A percentile compares a stretch with the other conserved stretches of the same genome.
Conservation (phyloP, 2,113 vertebrate species). For the Sclerurus mexicanus region DNA sequence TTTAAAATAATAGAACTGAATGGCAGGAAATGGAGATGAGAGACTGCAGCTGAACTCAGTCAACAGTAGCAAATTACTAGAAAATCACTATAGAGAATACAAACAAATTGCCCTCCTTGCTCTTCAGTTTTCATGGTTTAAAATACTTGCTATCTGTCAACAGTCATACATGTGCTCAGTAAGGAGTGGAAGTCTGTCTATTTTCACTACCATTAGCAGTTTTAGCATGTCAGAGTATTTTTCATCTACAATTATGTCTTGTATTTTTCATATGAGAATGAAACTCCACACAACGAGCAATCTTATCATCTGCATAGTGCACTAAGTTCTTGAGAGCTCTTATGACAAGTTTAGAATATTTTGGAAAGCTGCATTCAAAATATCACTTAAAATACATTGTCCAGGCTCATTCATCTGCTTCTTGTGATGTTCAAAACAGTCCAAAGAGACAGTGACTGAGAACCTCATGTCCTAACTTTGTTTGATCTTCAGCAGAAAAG, state of each 20-base stretch:
- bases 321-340: background rate
- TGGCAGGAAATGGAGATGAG: background rate
- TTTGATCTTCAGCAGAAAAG: background rate
- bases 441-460: background rate
- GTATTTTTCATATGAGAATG: background rate
- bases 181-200: background rate
- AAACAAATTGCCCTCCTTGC: background rate
- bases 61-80: background rate
- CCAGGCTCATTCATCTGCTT: background rate
- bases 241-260: background rate
- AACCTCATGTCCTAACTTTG: background rate
- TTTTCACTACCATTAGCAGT: background rate
- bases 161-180: background rate
- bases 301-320: background rate
- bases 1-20: background rate
- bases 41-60: background rate
- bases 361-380: background rate
- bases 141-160: background rate
- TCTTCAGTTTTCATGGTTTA: background rate
- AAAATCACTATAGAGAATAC: background rate
- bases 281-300: background rate
- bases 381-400: background rate
- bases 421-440: background rate
- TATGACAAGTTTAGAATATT: background rate
- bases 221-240: background rate